phyloP scores from a whole-genome alignment of 2,888 invertebrate species.

The Apodemia duryi region DNA sequence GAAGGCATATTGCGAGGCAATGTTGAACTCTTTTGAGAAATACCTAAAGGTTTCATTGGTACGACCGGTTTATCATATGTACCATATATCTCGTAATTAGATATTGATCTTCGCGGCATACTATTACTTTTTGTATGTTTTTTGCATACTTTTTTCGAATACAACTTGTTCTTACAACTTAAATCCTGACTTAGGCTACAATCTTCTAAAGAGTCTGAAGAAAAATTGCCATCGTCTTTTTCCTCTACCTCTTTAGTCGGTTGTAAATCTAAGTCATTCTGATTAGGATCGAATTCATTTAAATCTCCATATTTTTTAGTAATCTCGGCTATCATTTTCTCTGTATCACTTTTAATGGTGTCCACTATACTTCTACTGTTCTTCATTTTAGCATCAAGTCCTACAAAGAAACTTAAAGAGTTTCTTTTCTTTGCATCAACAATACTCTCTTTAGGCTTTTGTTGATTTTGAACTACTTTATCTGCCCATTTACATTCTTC shows the following conservation, averaged over 20 bases:
- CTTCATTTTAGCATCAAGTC: constrained; percentile 70
- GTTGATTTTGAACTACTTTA: constrained; percentile 50
- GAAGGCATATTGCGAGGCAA: constrained; percentile 75
- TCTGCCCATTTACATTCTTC: constrained; percentile 86
- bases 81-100: constrained; percentile 87
- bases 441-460: constrained; percentile 52
- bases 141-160: constrained; percentile 73
- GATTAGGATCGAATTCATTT: constrained; percentile 64
- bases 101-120: constrained; percentile 83
- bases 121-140: constrained; percentile 69
- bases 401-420: constrained; percentile 83
- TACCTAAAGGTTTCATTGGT: constrained; percentile 58
- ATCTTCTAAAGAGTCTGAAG: constrained; percentile 89
- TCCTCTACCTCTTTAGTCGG: constrained; percentile 58
- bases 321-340: constrained; percentile 83
- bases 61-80: constrained; percentile 61
- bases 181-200: constrained; percentile 79
- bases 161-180: constrained; percentile 71
- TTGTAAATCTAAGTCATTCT: constrained; percentile 56
- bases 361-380: constrained; percentile 78
- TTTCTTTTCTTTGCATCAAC: constrained; percentile 75
- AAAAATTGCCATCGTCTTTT: constrained; percentile 85
- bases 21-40: constrained; percentile 69
- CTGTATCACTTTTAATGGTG: constrained; percentile 81
- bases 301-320: constrained; percentile 82